Percentiles rank a stretch among this genome's conserved stretches.
These are phyloP conservation scores for Candoia aspera DNA, from an alignment of 2,113 vertebrate species.

Conservation along the genomic window DNA sequence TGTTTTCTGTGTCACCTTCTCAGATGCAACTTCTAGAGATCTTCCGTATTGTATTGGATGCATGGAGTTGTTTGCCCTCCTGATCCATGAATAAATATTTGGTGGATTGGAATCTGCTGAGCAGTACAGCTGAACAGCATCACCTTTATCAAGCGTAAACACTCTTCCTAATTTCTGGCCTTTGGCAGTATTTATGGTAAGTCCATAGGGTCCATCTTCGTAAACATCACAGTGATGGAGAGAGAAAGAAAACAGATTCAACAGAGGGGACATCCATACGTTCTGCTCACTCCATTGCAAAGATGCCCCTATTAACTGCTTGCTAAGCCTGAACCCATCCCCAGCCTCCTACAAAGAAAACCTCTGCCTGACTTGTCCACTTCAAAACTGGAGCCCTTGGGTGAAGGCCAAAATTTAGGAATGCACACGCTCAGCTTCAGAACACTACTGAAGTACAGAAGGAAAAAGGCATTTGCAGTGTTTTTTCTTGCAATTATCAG, in stretches of 20 bases:
- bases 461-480: background rate
- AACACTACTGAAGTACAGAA: background rate
- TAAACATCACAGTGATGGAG: slow-evolving; percentile 30
- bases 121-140: slow-evolving; percentile 88
- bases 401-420: background rate
- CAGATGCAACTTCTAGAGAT: slow-evolving; percentile 80
- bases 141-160: slow-evolving; percentile 88
- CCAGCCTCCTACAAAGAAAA: background rate
- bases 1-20: slow-evolving; percentile 78
- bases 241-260: slow-evolving; percentile 8
- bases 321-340: background rate
- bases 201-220: slow-evolving; percentile 93
- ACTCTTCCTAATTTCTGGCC: slow-evolving; percentile 84
- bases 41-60: slow-evolving; percentile 84
- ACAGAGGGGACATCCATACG: background rate
- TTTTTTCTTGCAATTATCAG: background rate
- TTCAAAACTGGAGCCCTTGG: background rate
- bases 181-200: slow-evolving; percentile 88
- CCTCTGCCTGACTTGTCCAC: background rate
- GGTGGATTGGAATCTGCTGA: slow-evolving; percentile 95
- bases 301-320: background rate
- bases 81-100: slow-evolving; percentile 91
- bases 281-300: background rate
- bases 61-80: slow-evolving; percentile 79
- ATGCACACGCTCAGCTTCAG: background rate